Conservation (phyloP, 1,140 invertebrate genomes). For the Cyclina sinensis region DNA sequence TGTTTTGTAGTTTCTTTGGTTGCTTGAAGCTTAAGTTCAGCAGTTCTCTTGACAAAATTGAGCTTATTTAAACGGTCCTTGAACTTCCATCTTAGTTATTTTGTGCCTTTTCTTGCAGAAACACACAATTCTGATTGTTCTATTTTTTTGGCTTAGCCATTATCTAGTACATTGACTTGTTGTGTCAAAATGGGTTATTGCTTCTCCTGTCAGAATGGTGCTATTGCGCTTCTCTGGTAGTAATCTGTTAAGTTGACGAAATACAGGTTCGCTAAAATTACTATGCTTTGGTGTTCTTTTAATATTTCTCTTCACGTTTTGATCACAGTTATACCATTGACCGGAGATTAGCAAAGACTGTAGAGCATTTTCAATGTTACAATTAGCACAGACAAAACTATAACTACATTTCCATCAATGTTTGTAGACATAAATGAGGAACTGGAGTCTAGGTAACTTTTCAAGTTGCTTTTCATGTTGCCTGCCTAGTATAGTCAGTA, state of each 20-base stretch:
- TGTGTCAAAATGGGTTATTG: constrained; percentile 33
- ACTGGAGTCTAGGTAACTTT: background rate
- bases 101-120: constrained; percentile 12
- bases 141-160: constrained; percentile 12
- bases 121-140: constrained; percentile 10
- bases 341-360: no score
- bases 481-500: no score
- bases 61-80: constrained; percentile 11
- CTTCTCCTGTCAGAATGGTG: constrained; percentile 17
- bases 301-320: no score
- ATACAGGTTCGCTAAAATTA: no score
- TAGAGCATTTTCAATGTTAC: no score
- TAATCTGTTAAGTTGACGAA: no score
- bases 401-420: constrained; percentile 27
- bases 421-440: constrained; percentile 15
- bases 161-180: constrained; percentile 43
- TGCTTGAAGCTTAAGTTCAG: constrained; percentile 7
- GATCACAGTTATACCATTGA: no score
- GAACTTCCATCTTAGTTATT: constrained; percentile 30
- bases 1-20: constrained; percentile 28
- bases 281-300: no score
- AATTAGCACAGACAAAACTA: no score
- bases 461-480: constrained; percentile 2
- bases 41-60: background rate
- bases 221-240: constrained; percentile 36